Percentiles rank a stretch among this genome's conserved stretches.
These are phyloP conservation scores for Silurus lanzhouensis DNA, from an alignment of 2,797 vertebrate genomes.

Conservation along the genomic window DNA sequence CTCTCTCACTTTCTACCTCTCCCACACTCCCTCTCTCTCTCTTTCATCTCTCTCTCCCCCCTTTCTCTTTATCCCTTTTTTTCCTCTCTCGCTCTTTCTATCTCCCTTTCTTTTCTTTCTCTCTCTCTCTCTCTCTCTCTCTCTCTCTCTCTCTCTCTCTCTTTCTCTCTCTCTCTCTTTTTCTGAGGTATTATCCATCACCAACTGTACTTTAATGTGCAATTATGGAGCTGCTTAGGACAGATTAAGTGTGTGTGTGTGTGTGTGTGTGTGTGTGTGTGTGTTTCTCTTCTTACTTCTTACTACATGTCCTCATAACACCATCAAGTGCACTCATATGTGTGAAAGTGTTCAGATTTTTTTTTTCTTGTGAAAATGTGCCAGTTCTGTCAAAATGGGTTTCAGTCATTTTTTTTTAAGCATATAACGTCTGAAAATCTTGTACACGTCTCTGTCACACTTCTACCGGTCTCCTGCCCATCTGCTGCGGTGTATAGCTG, in stretches of 20 bases:
- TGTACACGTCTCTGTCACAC: background rate
- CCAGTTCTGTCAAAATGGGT: background rate
- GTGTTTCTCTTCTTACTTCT: background rate
- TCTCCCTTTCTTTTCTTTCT: slow-evolving; percentile 8
- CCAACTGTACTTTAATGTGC: slow-evolving; percentile 50
- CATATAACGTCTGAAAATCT: background rate
- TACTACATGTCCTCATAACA: background rate
- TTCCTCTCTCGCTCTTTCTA: slow-evolving; percentile 17
- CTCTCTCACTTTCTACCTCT: too few relatives aligned
- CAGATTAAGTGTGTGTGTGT: slow-evolving; percentile 48
- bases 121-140: background rate
- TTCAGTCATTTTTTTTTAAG: background rate
- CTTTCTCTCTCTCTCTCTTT: slow-evolving; percentile 16
- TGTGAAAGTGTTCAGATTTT: background rate
- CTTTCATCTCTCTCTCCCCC: too few relatives aligned
- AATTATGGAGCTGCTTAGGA: slow-evolving; percentile 53
- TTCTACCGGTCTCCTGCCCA: background rate
- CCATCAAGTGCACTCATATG: background rate
- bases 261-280: slow-evolving; percentile 14
- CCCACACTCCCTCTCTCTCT: too few relatives aligned
- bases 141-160: background rate
- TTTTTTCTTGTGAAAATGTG: background rate
- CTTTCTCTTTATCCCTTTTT: background rate
- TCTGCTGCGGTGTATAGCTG: background rate
- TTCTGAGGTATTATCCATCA: slow-evolving; percentile 47